These are phyloP conservation scores for Drosophila tsacasi DNA, from an alignment of 1,140 invertebrate species.

Conservation along the genomic window DNA sequence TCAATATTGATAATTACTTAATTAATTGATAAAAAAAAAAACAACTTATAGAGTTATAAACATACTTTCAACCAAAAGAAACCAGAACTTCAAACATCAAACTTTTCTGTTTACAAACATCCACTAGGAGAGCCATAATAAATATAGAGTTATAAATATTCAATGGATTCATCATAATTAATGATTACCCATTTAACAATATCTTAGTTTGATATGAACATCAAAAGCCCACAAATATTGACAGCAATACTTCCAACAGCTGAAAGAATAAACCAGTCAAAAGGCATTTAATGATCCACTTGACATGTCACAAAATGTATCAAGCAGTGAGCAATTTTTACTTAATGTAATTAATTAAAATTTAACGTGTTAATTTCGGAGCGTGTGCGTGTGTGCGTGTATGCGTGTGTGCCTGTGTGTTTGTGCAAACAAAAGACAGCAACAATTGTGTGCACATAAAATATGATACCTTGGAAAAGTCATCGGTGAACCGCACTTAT, in stretches of 20 bases:
- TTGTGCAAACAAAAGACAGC: constrained; percentile 38
- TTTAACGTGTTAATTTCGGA: constrained; percentile 75
- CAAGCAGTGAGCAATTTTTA: constrained; percentile 63
- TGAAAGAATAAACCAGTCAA: constrained; percentile 22
- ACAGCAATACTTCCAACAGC: not conserved
- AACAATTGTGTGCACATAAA: constrained; percentile 50
- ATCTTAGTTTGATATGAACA: not conserved
- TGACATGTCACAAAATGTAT: constrained; percentile 65
- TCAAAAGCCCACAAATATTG: not conserved
- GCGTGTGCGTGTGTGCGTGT: constrained; percentile 5
- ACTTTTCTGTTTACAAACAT: not conserved
- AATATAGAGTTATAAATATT: not conserved
- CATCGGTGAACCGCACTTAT: constrained; percentile 84
- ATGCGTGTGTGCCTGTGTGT: too few relatives aligned
- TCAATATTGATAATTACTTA: too few relatives aligned
- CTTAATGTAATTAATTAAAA: constrained; percentile 81
- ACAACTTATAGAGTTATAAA: accelerated
- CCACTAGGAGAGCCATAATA: not conserved
- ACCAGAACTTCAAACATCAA: not conserved
- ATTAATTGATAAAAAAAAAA: too few relatives aligned
- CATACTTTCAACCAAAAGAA: not conserved
- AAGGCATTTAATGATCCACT: constrained; percentile 67
- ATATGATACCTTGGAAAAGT: constrained; percentile 84
- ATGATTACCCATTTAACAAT: not conserved
- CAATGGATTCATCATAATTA: not conserved